Percentiles rank a stretch among this genome's conserved stretches.
phyloP scores from a whole-genome alignment of 2,888 invertebrate species.

The Eucriotettix oculatus region DNA sequence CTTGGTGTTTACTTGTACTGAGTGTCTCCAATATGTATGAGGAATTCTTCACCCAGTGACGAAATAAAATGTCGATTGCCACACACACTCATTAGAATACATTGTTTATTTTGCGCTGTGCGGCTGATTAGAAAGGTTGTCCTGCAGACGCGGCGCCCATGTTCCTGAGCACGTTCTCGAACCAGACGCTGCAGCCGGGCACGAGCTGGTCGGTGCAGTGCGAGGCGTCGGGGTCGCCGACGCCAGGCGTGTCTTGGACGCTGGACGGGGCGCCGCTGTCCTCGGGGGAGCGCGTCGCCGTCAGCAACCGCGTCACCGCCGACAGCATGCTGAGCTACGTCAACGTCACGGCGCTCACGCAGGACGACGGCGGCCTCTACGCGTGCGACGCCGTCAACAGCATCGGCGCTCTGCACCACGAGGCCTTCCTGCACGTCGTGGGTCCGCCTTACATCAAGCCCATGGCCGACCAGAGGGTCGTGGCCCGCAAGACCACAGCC shows the following conservation, averaged over 20 bases:
- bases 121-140: no score
- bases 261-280: conserved; percentile 21
- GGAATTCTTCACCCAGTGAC: no score
- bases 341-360: conserved; percentile 16
- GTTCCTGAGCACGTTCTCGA: conserved; percentile 21
- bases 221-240: conserved; percentile 27
- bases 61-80: no score
- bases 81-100: no score
- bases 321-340: conserved; percentile 21
- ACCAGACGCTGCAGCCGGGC: conserved; percentile 25
- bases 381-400: conserved; percentile 11
- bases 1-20: no score
- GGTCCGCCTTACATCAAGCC: conserved; percentile 19
- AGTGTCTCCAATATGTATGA: no score
- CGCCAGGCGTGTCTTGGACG: conserved; percentile 26
- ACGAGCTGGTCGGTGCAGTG: conserved; percentile 26
- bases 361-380: conserved; percentile 21
- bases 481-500: conserved; percentile 13
- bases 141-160: conserved; percentile 19
- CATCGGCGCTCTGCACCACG: conserved; percentile 17
- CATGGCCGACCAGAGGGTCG: conserved; percentile 22
- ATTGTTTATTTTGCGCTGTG: no score
- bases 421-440: conserved; percentile 26
- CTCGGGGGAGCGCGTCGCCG: conserved; percentile 17
- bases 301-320: conserved; percentile 19